These are phyloP conservation scores for Erinaceus europaeus DNA, from an alignment of 2,113 vertebrate genomes.

Conservation along the genomic window DNA sequence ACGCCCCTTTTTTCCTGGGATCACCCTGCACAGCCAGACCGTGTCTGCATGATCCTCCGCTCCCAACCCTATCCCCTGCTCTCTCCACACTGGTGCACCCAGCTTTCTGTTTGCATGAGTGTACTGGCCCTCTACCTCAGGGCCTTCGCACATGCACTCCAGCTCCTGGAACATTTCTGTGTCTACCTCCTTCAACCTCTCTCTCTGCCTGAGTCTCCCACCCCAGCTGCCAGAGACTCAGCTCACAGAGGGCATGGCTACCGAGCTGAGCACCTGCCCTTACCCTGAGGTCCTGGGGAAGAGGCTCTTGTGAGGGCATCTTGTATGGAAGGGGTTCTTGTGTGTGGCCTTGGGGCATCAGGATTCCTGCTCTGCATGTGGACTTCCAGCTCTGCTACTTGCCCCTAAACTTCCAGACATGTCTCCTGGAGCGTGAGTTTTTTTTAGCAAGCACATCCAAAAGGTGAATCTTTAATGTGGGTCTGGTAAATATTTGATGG, in stretches of 20 bases:
- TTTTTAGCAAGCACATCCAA: neutral
- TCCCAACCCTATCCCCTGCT: no score
- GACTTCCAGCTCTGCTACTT: accelerated
- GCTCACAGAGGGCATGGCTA: accelerated
- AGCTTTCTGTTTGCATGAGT: accelerated
- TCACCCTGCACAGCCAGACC: neutral
- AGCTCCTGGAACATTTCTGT: accelerated
- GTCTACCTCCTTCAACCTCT: no score
- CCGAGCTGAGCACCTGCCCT: neutral
- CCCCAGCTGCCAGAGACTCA: neutral
- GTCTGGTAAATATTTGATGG: constrained; percentile 63
- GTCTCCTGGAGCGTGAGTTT: neutral
- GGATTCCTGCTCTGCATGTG: accelerated
- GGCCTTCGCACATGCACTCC: neutral
- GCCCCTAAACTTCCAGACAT: accelerated
- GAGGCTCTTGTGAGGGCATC: no score
- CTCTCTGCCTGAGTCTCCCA: no score
- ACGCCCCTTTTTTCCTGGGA: no score
- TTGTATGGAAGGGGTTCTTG: neutral
- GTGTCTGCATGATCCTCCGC: no score
- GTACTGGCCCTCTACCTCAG: neutral
- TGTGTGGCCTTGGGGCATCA: no score
- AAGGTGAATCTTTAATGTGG: constrained; percentile 46
- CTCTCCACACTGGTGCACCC: neutral
- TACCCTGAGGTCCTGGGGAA: no score